Evolutionary conservation across 2,797 vertebrate genomes (phyloP).

Genomic region (Artibeus jamaicensis): DNA sequence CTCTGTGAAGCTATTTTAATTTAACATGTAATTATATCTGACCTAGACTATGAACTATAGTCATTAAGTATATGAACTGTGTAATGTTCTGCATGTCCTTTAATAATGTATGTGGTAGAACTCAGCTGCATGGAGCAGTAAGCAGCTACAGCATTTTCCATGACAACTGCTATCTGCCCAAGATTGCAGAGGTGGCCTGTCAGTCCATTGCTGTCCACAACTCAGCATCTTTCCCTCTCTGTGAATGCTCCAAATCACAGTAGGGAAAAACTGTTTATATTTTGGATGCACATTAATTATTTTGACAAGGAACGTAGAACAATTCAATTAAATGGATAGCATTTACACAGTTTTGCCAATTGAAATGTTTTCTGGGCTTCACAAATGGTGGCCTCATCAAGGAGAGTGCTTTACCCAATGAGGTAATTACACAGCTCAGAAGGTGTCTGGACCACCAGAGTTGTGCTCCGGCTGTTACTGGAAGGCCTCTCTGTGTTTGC

Average conservation of each 20-base stretch:
- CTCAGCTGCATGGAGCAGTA: slow-evolving; percentile 78
- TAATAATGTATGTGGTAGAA: slow-evolving; percentile 91
- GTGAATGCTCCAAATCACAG: not conserved
- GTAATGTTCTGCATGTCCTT: slow-evolving; percentile 87
- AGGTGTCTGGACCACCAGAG: not conserved
- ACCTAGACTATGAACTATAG: slow-evolving; percentile 92
- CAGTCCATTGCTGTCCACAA: not conserved
- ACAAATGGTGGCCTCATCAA: not conserved
- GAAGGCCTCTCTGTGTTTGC: not conserved
- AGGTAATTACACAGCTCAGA: not conserved
- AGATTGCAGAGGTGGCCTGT: slow-evolving; percentile 10
- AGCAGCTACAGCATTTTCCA: slow-evolving; percentile 45
- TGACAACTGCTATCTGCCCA: slow-evolving; percentile 72
- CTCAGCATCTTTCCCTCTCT: not conserved
- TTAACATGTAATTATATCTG: slow-evolving; percentile 95
- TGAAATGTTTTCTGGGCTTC: not conserved
- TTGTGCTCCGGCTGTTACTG: not conserved
- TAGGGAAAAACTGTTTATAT: not conserved
- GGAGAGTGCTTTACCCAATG: rapidly evolving
- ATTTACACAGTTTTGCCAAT: not conserved
- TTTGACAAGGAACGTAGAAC: slow-evolving; percentile 4
- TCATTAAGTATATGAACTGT: slow-evolving; percentile 94
- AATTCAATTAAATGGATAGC: not conserved
- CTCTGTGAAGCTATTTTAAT: slow-evolving; percentile 90
- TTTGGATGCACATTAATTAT: slow-evolving; percentile 29